Evolutionary conservation across 2,113 vertebrate genomes (phyloP).

Genomic region (Prochilodus magdalenae): DNA sequence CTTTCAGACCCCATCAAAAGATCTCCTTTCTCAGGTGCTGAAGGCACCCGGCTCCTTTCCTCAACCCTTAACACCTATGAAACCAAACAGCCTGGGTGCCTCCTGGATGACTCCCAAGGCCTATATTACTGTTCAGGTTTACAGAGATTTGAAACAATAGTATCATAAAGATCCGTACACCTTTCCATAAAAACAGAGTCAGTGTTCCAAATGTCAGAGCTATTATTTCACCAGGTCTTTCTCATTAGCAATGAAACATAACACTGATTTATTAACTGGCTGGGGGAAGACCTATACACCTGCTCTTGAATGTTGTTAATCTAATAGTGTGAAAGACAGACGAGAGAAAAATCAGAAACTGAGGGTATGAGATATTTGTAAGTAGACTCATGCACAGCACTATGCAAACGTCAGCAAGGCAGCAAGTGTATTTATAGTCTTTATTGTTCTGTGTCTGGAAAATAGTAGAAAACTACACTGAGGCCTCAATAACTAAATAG

Average conservation of each 20-base stretch:
- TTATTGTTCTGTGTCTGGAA: no score
- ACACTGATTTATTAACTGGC: conserved; percentile 53
- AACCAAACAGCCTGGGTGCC: conserved; percentile 42
- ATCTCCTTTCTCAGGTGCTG: conserved; percentile 69
- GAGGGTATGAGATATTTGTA: not conserved
- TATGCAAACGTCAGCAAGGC: no score
- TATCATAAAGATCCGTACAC: conserved; percentile 54
- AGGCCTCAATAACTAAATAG: no score
- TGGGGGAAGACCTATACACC: conserved; percentile 43
- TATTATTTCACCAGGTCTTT: conserved; percentile 49
- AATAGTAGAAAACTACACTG: no score
- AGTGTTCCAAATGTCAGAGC: conserved; percentile 50
- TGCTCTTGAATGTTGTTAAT: conserved; percentile 31
- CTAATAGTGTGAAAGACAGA: conserved; percentile 11
- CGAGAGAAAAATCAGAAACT: not conserved
- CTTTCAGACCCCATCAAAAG: conserved; percentile 67
- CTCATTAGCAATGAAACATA: conserved; percentile 53
- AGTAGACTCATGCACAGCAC: not conserved
- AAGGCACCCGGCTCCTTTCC: conserved; percentile 56
- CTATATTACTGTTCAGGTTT: conserved; percentile 46
- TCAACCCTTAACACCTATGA: conserved; percentile 63
- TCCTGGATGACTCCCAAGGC: conserved; percentile 31
- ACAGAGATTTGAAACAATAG: conserved; percentile 56
- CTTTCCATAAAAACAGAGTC: conserved; percentile 50
- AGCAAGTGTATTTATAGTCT: no score